These are phyloP conservation scores for Ashinkailepas kermadecensis DNA, from an alignment of 2,888 invertebrate genomes.

Conservation along the genomic window DNA sequence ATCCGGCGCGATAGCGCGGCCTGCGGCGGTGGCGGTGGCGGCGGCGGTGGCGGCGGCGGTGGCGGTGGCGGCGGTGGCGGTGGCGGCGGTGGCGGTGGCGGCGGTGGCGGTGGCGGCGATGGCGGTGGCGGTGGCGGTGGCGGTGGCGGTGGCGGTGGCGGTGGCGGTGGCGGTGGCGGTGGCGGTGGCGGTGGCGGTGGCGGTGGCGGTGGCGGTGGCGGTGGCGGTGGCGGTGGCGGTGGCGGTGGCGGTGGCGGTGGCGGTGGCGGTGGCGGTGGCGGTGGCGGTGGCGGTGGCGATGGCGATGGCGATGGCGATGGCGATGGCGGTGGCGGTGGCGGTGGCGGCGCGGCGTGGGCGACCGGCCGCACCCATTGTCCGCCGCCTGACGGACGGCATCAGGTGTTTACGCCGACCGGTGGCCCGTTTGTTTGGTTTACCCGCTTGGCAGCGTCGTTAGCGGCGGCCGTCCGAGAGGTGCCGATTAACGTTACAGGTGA, in stretches of 20 bases:
- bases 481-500: constrained; percentile 8
- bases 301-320: background rate
- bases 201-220: background rate
- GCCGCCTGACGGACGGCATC: constrained; percentile 9
- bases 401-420: background rate
- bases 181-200: background rate
- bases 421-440: constrained; percentile 1
- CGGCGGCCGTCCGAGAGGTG: background rate
- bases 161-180: background rate
- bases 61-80: background rate
- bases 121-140: background rate
- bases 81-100: background rate
- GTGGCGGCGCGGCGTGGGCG: background rate
- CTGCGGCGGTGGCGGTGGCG: background rate
- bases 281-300: background rate
- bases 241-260: background rate
- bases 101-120: background rate
- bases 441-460: constrained; percentile 9
- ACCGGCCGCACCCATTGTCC: background rate
- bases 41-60: background rate
- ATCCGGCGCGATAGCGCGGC: background rate
- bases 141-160: background rate
- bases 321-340: background rate
- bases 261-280: background rate
- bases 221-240: background rate